These are phyloP conservation scores for Spheniscus humboldti DNA, from an alignment of 2,797 vertebrate genomes.

Conservation along the genomic window DNA sequence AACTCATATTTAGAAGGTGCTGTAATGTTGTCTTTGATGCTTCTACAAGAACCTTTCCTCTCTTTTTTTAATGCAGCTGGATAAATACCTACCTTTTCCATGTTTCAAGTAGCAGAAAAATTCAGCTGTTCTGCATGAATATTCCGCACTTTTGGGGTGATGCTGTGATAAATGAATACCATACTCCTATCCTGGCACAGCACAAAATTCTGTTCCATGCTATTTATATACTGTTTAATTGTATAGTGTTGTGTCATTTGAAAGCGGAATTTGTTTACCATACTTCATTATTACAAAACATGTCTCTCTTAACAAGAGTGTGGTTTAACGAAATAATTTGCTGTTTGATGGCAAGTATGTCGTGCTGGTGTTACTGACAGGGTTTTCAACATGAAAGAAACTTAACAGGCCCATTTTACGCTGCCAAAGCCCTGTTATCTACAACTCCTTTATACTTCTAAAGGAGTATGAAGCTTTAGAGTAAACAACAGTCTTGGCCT, in stretches of 20 bases:
- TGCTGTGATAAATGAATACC: not conserved
- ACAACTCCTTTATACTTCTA: not conserved
- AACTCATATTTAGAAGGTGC: not conserved
- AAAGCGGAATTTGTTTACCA: not conserved
- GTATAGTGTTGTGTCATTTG: not conserved
- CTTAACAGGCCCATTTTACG: not conserved
- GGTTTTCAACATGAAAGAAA: constrained; percentile 39
- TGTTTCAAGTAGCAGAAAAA: not conserved
- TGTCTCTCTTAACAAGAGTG: not conserved
- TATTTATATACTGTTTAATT: not conserved
- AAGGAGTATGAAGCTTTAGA: not conserved
- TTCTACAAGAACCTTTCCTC: not conserved
- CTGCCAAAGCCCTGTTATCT: constrained; percentile 28
- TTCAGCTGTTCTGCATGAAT: not conserved
- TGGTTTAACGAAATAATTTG: not conserved
- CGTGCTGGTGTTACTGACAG: not conserved
- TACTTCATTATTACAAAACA: constrained; percentile 4
- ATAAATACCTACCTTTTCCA: not conserved
- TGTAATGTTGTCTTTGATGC: not conserved
- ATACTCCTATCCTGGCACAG: not conserved
- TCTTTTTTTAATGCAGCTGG: not conserved
- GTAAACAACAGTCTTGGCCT: not conserved
- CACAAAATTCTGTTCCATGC: not conserved
- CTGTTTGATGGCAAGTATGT: not conserved
- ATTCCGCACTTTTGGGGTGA: not conserved